A percentile compares a stretch with the other conserved stretches of the same genome.
Conservation (phyloP, 2,888 invertebrate genomes). For the Agrenia bidenticulata region DNA sequence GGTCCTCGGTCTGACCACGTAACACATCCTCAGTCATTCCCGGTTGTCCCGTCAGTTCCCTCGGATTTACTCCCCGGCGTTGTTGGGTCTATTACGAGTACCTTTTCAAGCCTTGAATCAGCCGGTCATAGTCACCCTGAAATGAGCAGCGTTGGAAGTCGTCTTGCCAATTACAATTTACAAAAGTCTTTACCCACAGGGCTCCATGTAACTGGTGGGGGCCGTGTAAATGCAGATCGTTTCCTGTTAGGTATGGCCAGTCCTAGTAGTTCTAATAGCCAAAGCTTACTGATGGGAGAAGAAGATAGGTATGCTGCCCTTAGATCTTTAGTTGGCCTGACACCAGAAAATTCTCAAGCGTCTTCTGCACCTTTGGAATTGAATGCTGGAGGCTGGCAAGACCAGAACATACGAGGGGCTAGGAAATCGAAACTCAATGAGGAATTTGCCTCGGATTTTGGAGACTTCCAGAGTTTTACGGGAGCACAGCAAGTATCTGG, state of each 20-base stretch:
- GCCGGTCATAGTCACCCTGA: too few relatives aligned
- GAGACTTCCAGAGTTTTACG: slow-evolving; percentile 49
- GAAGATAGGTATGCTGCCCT: slow-evolving; percentile 59
- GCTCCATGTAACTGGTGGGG: too few relatives aligned
- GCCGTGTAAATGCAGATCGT: too few relatives aligned
- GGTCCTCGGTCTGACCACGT: too few relatives aligned
- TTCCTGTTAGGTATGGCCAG: background rate
- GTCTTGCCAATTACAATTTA: slow-evolving; percentile 59
- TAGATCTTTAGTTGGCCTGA: slow-evolving; percentile 54
- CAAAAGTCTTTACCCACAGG: slow-evolving; percentile 46
- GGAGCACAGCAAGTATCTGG: slow-evolving; percentile 6
- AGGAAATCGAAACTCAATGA: background rate
- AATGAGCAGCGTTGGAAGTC: slow-evolving; percentile 56
- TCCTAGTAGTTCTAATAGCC: background rate
- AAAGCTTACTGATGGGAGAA: slow-evolving; percentile 53
- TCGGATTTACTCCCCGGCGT: background rate
- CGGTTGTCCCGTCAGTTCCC: too few relatives aligned
- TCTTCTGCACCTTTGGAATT: background rate
- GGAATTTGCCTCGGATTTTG: slow-evolving; percentile 42
- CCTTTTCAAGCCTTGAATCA: background rate
- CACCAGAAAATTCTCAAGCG: background rate
- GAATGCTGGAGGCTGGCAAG: too few relatives aligned
- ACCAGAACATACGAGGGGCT: background rate
- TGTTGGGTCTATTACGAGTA: too few relatives aligned
- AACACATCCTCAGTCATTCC: too few relatives aligned